phyloP scores from a whole-genome alignment of 1,140 invertebrate species.

The Drosophila quadrilineata region DNA sequence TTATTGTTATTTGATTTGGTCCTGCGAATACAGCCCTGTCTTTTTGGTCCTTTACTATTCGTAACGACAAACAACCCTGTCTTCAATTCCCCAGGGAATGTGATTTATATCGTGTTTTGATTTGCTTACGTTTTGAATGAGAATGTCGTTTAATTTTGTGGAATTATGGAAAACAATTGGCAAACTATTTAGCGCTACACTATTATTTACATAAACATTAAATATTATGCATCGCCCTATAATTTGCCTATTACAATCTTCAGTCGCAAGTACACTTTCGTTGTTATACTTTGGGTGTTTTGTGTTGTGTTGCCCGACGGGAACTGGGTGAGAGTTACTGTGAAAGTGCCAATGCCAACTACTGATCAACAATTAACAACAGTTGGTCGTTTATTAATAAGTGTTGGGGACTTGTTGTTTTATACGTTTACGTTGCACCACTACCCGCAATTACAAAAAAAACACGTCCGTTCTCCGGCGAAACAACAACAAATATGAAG shows the following conservation, averaged over 20 bases:
- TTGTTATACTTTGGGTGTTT: neutral
- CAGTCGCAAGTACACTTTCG: slow-evolving; percentile 11
- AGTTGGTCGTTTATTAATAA: slow-evolving; percentile 23
- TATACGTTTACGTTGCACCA: slow-evolving; percentile 25
- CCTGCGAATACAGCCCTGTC: slow-evolving; percentile 18
- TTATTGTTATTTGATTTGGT: slow-evolving; percentile 8
- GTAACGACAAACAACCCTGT: slow-evolving; percentile 22
- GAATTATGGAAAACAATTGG: neutral
- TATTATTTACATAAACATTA: slow-evolving; percentile 27
- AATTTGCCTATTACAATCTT: no score
- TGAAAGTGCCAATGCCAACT: slow-evolving; percentile 13
- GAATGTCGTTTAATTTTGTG: neutral
- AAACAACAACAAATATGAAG: slow-evolving; percentile 39
- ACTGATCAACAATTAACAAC: slow-evolving; percentile 35
- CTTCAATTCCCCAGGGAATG: slow-evolving; percentile 1
- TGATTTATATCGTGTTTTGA: neutral
- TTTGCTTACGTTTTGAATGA: neutral
- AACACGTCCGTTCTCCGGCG: slow-evolving; percentile 36
- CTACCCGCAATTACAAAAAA: slow-evolving; percentile 35
- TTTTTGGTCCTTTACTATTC: neutral
- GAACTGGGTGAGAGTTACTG: slow-evolving; percentile 2
- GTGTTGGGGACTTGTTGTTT: slow-evolving; percentile 18
- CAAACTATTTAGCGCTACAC: neutral
- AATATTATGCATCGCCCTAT: slow-evolving; percentile 11
- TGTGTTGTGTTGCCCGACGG: neutral